Evolutionary conservation across 2,797 vertebrate genomes (phyloP), one percentile per base, ranked within the genome.

Genomic region (Enteromius radiatus): DNA sequence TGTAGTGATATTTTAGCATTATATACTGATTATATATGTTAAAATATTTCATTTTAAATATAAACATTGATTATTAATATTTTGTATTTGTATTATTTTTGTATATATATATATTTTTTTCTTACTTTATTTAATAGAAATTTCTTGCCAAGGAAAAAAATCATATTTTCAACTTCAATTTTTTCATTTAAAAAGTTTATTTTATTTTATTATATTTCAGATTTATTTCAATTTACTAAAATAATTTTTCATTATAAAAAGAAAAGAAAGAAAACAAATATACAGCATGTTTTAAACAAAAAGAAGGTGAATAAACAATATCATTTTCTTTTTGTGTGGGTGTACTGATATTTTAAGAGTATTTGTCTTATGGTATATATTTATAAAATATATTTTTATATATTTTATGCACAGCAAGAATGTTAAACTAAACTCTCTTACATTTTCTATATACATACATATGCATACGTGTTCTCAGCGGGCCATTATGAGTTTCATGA

Each of bases 371-470:
- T 56, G n/a, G 52, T 38, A 26, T 59, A 59, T 59, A 43, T 45
- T 38, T 77, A 15, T 47, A 64, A 8, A 77, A 64, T 43, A 26
- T 23, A 59, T 41, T 10, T 76, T 63, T 31, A n/a, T n/a, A 33
- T 77, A 64, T 41, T 41, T 41, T 10, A 41, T 41, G 41, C 19
- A 33, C 19, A n/a, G 45, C 59, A 64, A 2, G 21, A 52, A 33
- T 52, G 28, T 73, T 52, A 21, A 73, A 73, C 19, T 54, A 52
- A 63, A 11, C 17, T 45, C 5, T 64, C 61, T 23, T 33, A 38
- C 47, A 52, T 68, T 68, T 63, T 86, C 45, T 75, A 63, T 54
- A 76, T 76, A 43, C 23, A 76, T 76, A 52, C 52, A 83, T 54
- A 67, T 78, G 80, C 49, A 71, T 36, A 36, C 8, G 63, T 54